phyloP scores from a whole-genome alignment of 2,888 invertebrate genomes.

The Caenorhabditis sp. region DNA sequence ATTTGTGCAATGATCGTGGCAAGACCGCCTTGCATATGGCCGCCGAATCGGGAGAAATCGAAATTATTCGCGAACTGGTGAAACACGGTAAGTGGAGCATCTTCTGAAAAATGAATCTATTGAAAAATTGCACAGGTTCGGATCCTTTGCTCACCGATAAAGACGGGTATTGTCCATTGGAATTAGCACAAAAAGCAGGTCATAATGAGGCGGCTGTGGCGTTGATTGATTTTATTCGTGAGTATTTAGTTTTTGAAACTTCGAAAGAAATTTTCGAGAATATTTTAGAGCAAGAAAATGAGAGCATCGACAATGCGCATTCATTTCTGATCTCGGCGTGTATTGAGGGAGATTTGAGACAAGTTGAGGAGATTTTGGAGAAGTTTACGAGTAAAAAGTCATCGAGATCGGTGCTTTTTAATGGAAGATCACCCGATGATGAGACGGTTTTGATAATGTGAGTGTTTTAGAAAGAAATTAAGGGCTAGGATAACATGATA shows the following conservation, averaged over 20 bases:
- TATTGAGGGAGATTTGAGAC: conserved; percentile 79
- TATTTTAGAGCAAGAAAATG: conserved; percentile 50
- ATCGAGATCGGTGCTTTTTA: conserved; percentile 76
- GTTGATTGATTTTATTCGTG: conserved; percentile 62
- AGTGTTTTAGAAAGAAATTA: too few species aligned
- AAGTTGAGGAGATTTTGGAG: conserved; percentile 76
- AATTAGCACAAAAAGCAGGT: conserved; percentile 79
- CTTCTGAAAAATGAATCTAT: neutral
- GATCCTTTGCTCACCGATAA: conserved; percentile 69
- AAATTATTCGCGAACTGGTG: conserved; percentile 34
- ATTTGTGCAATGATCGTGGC: conserved; percentile 55
- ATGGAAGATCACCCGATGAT: conserved; percentile 86
- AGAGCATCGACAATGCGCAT: conserved; percentile 51
- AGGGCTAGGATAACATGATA: too few species aligned
- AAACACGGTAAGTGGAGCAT: conserved; percentile 20
- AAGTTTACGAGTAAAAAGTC: conserved; percentile 19
- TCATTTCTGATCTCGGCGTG: conserved; percentile 82
- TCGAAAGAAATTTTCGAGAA: neutral
- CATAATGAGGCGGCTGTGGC: conserved; percentile 74
- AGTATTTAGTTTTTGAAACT: too few species aligned
- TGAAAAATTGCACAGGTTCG: conserved; percentile 30
- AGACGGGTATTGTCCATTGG: conserved; percentile 80
- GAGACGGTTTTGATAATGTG: conserved; percentile 87
- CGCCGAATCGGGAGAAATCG: conserved; percentile 58
- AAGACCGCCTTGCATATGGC: conserved; percentile 66